phyloP scores from a whole-genome alignment of 2,797 vertebrate species.

The Catostomus latipinnis region DNA sequence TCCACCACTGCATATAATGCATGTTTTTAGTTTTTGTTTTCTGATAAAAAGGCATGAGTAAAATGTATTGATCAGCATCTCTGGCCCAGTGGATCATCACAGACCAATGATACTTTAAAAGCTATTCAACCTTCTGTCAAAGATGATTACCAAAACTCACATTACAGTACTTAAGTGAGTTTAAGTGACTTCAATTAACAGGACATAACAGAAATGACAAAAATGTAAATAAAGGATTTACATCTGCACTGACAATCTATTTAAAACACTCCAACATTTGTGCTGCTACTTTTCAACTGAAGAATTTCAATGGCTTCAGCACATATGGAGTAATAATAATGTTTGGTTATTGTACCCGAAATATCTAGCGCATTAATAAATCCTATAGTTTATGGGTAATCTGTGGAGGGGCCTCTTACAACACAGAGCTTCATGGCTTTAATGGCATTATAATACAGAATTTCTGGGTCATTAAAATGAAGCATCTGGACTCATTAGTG shows the following conservation, averaged over 20 bases:
- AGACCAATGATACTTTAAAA: conserved; percentile 20
- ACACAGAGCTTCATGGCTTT: conserved; percentile 35
- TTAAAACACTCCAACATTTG: neutral
- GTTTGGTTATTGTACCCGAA: conserved; percentile 7
- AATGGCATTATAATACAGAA: conserved; percentile 47
- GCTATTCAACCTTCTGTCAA: conserved; percentile 22
- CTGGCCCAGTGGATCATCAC: neutral
- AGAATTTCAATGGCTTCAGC: conserved; percentile 1
- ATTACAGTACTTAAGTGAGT: conserved; percentile 28
- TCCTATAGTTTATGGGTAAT: conserved; percentile 16
- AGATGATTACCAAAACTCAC: conserved; percentile 4
- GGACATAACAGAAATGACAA: conserved; percentile 6
- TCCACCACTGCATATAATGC: neutral
- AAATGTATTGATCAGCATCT: conserved; percentile 23
- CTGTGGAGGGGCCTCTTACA: conserved; percentile 27
- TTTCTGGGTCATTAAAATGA: conserved; percentile 43
- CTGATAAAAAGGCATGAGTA: conserved; percentile 18
- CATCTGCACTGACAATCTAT: conserved; percentile 8
- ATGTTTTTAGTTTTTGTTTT: conserved; percentile 4
- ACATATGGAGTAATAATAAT: conserved; percentile 6
- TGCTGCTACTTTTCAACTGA: neutral
- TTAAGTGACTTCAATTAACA: conserved; percentile 14
- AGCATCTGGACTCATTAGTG: conserved; percentile 44
- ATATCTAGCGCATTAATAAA: conserved; percentile 24
- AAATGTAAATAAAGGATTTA: conserved; percentile 12